Percentiles rank a stretch among this genome's conserved stretches.
phyloP scores from a whole-genome alignment of 2,797 vertebrate species.

The Eremophila alpestris region DNA sequence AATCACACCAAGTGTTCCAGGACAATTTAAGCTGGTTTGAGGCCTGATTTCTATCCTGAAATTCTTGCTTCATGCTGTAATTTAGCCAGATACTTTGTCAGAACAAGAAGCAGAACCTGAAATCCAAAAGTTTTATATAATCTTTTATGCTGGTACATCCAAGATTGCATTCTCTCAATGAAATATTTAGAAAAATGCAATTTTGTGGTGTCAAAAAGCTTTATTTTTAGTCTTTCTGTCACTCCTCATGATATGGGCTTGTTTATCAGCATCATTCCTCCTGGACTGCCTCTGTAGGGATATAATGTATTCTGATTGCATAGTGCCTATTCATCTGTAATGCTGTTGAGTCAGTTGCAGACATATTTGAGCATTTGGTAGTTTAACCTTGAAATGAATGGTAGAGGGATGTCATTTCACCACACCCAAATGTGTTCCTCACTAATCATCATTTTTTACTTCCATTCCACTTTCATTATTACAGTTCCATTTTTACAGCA shows the following conservation, averaged over 20 bases:
- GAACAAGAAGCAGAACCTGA: not conserved
- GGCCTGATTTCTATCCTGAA: not conserved
- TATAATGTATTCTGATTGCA: slow-evolving; percentile 27
- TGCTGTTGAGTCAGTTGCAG: slow-evolving; percentile 23
- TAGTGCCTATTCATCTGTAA: slow-evolving; percentile 9
- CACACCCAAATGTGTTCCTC: slow-evolving; percentile 5
- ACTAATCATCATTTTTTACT: not conserved
- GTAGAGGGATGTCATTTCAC: not conserved
- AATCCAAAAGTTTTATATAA: not conserved
- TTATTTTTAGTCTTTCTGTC: not conserved
- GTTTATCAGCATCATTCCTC: slow-evolving; percentile 9
- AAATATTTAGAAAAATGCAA: not conserved
- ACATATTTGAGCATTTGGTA: slow-evolving; percentile 7
- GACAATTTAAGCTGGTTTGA: not conserved
- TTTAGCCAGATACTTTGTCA: not conserved
- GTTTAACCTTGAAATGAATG: slow-evolving; percentile 51
- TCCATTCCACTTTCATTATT: not conserved
- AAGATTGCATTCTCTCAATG: not conserved
- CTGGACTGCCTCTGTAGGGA: not conserved
- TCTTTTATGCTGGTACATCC: not conserved
- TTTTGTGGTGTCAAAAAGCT: not conserved
- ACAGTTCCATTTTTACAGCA: slow-evolving; percentile 13
- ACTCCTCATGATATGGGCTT: not conserved
- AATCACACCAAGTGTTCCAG: slow-evolving; percentile 16
- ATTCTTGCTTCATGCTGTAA: not conserved